A percentile compares a stretch with the other conserved stretches of the same genome.
Conservation (phyloP, 2,113 vertebrate genomes). For the Rynchops niger region DNA sequence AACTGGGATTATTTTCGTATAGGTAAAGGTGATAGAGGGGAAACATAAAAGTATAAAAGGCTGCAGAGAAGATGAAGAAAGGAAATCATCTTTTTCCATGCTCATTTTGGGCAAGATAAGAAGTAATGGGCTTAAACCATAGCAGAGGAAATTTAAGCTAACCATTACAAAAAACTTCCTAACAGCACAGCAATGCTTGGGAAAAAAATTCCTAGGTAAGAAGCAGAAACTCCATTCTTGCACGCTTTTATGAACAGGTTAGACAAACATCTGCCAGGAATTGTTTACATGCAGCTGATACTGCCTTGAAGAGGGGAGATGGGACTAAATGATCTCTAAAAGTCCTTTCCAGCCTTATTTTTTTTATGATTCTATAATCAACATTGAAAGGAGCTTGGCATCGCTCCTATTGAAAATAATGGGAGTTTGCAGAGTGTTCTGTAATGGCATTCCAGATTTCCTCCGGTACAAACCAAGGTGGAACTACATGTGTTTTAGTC, state of each 20-base stretch:
- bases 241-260: background rate
- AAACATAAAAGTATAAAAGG: conserved; percentile 20
- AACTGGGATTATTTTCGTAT: conserved; percentile 9
- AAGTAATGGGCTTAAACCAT: conserved; percentile 15
- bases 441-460: conserved; percentile 33
- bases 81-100: conserved; percentile 36
- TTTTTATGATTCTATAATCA: conserved; percentile 59
- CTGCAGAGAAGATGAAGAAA: background rate
- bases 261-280: conserved; percentile 60
- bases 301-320: conserved; percentile 19
- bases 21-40: background rate
- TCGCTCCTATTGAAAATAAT: conserved; percentile 34
- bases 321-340: conserved; percentile 62
- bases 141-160: conserved; percentile 15
- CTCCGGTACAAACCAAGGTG: conserved; percentile 23
- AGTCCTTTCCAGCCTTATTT: conserved; percentile 58
- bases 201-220: background rate
- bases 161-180: background rate
- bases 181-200: background rate
- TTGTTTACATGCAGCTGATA: conserved; percentile 49
- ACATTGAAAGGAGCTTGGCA: conserved; percentile 55
- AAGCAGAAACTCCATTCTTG: background rate
- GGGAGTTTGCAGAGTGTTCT: background rate
- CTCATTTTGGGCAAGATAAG: background rate
- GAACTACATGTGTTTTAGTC: background rate